Base-by-base conservation (phyloP, 1,140 invertebrate species). In the Ptiloglossa arizonensis region DNA sequence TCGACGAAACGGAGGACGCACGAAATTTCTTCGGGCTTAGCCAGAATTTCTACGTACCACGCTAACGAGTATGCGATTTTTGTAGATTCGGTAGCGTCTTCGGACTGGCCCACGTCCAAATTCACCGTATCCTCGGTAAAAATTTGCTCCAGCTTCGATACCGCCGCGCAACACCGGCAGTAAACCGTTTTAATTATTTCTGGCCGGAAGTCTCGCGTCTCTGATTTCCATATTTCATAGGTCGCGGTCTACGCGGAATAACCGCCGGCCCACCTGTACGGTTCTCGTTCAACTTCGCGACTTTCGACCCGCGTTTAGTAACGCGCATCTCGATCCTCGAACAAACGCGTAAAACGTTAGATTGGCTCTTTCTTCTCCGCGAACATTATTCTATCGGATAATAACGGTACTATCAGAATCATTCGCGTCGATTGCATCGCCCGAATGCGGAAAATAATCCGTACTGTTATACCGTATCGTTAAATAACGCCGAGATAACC, bases 111-210 rank as follows among this genome's bases (percentile, higher is more conserved):
- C n/a, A n/a, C n/a, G n/a, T n/a, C n/a, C n/a, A n/a, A n/a, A n/a
- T n/a, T n/a, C n/a, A n/a, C n/a, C n/a, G n/a, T n/a, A n/a, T n/a
- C n/a, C n/a, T n/a, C n/a, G n/a, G n/a, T n/a, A n/a, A n/a, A n/a
- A n/a, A n/a, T n/a, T 1, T n/a, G 15, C 35, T 35, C 57, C 15
- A 41, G 44, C 44, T 5, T 22, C 68, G 44, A 70, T 70, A 70
- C 46, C 54, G 57, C 46, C 32, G 48, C 38, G n/a, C n/a, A n/a
- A n/a, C n/a, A n/a, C n/a, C n/a, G n/a, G n/a, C n/a, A 44, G 70
- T 38, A 44, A 54, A 64, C 24, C 71, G 15, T 50, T 73, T 64
- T 73, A 64, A 73, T 73, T 73, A 73, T 54, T 73, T 32, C 59
- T 29, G 27, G 48, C 48, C 41, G 44, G 13, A 64, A 64, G 15